Evolutionary conservation across 2,888 invertebrate genomes (phyloP).

Genomic region (Calameuta pallipes): DNA sequence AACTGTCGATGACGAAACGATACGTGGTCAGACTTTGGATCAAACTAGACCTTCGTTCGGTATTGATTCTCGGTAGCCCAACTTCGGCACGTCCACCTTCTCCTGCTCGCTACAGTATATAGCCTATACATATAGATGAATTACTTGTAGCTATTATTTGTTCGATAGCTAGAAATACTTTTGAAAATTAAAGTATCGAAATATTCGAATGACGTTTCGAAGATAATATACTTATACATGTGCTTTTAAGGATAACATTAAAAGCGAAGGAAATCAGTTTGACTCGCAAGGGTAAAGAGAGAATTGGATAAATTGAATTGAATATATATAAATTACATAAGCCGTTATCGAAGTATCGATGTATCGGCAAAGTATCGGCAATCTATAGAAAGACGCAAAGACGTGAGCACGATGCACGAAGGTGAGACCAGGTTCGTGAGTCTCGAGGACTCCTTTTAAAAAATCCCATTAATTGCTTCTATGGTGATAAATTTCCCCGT

Average conservation of each 20-base stretch:
- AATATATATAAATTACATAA: neutral
- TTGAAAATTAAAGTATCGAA: neutral
- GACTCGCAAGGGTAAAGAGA: too few species aligned
- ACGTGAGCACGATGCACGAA: conserved; percentile 47
- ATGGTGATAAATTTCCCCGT: conserved; percentile 63
- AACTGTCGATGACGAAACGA: conserved; percentile 9
- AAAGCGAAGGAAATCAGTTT: too few species aligned
- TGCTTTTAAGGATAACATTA: neutral
- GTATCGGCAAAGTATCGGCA: conserved; percentile 7
- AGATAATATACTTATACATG: neutral
- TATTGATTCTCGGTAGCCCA: neutral
- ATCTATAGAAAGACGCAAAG: conserved; percentile 30
- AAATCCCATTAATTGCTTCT: conserved; percentile 64
- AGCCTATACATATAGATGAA: neutral
- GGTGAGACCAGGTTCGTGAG: conserved; percentile 28
- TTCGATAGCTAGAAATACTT: neutral
- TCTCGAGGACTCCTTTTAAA: conserved; percentile 41
- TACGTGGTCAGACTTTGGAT: conserved; percentile 7
- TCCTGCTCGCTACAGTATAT: neutral
- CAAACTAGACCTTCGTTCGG: neutral
- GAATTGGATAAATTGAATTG: too few species aligned
- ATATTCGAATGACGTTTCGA: neutral
- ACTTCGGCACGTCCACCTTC: neutral
- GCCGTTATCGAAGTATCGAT: neutral
- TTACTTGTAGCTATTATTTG: neutral